Base-by-base conservation (phyloP, 2,888 invertebrate genomes). In the Drosophila barbarae region DNA sequence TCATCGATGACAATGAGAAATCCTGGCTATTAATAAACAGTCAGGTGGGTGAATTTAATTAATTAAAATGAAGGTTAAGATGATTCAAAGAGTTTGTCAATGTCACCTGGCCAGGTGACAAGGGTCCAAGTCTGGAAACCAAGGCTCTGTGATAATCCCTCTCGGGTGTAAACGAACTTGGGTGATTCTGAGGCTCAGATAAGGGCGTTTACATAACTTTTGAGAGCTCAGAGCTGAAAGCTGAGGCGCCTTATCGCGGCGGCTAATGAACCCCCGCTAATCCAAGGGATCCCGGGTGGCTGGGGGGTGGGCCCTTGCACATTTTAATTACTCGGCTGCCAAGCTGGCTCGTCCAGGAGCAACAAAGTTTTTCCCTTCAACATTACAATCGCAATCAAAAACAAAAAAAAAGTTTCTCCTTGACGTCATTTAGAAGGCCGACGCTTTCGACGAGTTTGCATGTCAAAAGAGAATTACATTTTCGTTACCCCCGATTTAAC, bases 391-490 rank as follows among this genome's bases (percentile, higher is more conserved):
- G 30, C 63, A 64, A 61, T 69, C 50, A 26, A 47, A 30, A 26
- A 18, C 18, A 13, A 61, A 76, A 73, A n/a, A 61, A 76, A 73
- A 69, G 28, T 61, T 50, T 47, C 2, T 10, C 10, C 63, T 69
- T 83, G 80, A 74, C 74, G 70, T 74, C 72, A 75, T 26, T 39
- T 35, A 18, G 46, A 46, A 46, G 46, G 46, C 46, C 41, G 66
- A 53, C 53, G 65, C 36, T 56, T 71, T 63, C 68, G 47, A 61
- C 65, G 54, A 58, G 72, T 65, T 79, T 71, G 79, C 79, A 79
- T 80, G 79, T 84, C 83, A 84, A 84, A 79, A 71, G 74, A 58
- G 79, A 72, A 80, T 80, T 84, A 84, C 69, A 63, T 54, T 54
- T 66, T 66, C 21, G 47, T 50, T 39, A 28, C 56, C 49, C 38